phyloP scores from a whole-genome alignment of 2,888 invertebrate species.

The Philonicus albiceps region DNA sequence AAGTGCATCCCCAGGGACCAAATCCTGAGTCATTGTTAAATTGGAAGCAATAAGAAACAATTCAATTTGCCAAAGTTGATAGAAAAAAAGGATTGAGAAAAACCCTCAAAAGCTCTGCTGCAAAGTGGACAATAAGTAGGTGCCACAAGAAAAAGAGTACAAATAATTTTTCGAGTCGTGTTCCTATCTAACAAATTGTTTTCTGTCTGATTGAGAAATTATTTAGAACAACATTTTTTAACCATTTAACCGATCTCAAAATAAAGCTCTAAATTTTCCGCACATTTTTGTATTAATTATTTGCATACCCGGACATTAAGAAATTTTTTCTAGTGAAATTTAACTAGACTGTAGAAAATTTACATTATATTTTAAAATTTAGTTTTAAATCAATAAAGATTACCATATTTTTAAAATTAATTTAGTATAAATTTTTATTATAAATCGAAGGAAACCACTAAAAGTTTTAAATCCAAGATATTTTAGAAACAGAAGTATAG shows the following conservation, averaged over 20 bases:
- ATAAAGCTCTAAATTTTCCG: neutral
- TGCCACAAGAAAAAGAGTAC: too few species aligned
- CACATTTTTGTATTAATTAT: neutral
- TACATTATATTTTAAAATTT: too few species aligned
- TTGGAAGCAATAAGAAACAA: neutral
- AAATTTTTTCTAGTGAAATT: too few species aligned
- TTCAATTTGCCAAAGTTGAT: neutral
- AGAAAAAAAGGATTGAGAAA: neutral
- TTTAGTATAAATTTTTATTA: too few species aligned
- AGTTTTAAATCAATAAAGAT: too few species aligned
- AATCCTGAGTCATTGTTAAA: neutral
- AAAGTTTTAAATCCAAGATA: too few species aligned
- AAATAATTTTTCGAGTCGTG: too few species aligned
- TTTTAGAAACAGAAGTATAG: too few species aligned
- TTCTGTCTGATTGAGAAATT: neutral
- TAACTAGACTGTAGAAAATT: too few species aligned
- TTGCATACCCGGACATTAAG: too few species aligned
- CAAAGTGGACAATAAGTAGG: neutral
- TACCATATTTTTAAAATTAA: too few species aligned
- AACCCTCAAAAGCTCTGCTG: neutral
- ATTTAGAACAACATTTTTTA: neutral
- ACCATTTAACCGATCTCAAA: neutral
- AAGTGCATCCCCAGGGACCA: neutral
- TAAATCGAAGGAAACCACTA: too few species aligned
- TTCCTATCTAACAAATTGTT: neutral